These are phyloP conservation scores for Cephalopholis sonnerati DNA, from an alignment of 2,113 vertebrate species.

Conservation along the genomic window DNA sequence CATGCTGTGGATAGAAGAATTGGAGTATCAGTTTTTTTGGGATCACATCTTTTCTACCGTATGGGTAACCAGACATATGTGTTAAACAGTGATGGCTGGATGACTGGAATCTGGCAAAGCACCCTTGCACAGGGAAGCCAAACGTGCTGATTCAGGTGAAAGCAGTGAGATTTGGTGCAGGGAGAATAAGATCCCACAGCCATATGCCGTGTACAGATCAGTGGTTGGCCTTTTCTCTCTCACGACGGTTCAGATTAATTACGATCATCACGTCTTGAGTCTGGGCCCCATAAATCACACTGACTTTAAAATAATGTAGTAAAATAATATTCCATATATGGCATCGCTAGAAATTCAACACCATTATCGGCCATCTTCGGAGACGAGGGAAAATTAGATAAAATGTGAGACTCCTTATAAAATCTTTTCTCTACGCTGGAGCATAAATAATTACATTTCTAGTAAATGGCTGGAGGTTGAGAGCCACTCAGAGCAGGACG, in stretches of 20 bases:
- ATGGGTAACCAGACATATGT: conserved; percentile 30
- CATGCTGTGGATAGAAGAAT: neutral
- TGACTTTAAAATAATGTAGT: conserved; percentile 81
- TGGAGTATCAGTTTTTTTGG: neutral
- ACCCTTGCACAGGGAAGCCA: conserved; percentile 40
- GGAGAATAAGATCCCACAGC: conserved; percentile 74
- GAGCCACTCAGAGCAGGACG: conserved; percentile 58
- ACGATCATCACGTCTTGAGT: conserved; percentile 79
- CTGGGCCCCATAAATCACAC: conserved; percentile 81
- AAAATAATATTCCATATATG: conserved; percentile 72
- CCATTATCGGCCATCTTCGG: conserved; percentile 72
- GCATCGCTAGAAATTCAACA: conserved; percentile 56
- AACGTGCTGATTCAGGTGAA: conserved; percentile 81
- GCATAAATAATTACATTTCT: conserved; percentile 77
- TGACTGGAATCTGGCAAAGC: conserved; percentile 51
- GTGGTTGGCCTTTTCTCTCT: conserved; percentile 75
- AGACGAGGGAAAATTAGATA: conserved; percentile 67
- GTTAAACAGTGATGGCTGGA: conserved; percentile 44
- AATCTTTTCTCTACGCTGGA: conserved; percentile 60
- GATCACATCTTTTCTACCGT: conserved; percentile 12
- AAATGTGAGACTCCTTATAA: conserved; percentile 67
- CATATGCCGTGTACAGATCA: conserved; percentile 80
- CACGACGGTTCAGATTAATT: conserved; percentile 83
- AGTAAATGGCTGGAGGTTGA: conserved; percentile 70
- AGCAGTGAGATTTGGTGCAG: conserved; percentile 71